phyloP scores from a whole-genome alignment of 1,140 invertebrate genomes.

The Mya arenaria region DNA sequence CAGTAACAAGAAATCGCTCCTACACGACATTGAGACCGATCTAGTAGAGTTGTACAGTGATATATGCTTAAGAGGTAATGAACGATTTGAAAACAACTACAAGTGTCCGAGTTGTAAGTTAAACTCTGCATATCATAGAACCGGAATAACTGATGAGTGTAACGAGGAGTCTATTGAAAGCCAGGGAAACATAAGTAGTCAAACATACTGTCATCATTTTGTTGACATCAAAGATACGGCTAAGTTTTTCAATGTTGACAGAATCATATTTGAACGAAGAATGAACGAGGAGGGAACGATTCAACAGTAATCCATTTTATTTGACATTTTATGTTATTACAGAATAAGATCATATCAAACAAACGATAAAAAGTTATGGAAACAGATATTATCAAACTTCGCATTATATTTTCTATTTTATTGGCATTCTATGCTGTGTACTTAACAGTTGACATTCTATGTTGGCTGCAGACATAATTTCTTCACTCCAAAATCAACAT shows the following conservation, averaged over 20 bases:
- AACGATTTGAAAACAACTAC: not conserved
- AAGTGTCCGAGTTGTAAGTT: not conserved
- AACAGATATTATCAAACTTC: too few species aligned
- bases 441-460: too few species aligned
- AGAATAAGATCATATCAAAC: too few species aligned
- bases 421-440: too few species aligned
- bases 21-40: not conserved
- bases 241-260: not conserved
- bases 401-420: too few species aligned
- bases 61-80: slow-evolving; percentile 4
- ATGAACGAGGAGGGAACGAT: not conserved
- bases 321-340: too few species aligned
- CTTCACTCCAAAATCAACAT: too few species aligned
- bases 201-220: slow-evolving; percentile 7
- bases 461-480: too few species aligned
- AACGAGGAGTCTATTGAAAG: not conserved
- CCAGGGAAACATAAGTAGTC: not conserved
- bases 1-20: not conserved
- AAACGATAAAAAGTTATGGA: too few species aligned
- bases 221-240: not conserved
- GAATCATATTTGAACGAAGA: slow-evolving; percentile 11
- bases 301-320: not conserved
- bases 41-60: not conserved
- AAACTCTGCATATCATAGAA: not conserved
- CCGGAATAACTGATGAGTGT: not conserved